phyloP scores from a whole-genome alignment of 2,797 vertebrate genomes.

The Catamblyrhynchus diadema region DNA sequence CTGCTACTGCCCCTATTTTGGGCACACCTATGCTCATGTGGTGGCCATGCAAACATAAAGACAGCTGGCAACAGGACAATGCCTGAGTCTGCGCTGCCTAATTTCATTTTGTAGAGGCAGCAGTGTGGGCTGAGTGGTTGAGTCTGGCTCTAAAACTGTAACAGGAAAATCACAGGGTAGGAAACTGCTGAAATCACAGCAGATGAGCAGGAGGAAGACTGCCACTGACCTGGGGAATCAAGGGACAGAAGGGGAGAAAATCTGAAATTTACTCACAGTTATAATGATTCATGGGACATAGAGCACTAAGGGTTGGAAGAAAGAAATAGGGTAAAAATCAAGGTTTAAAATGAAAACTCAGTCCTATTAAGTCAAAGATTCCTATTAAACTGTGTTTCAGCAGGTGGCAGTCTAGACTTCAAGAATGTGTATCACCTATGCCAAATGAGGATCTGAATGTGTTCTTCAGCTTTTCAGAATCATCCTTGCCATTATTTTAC shows the following conservation, averaged over 20 bases:
- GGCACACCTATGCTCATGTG: not conserved
- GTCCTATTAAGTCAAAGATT: not conserved
- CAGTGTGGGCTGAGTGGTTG: not conserved
- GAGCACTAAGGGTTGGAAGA: not conserved
- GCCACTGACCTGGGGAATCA: not conserved
- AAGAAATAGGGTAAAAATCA: not conserved
- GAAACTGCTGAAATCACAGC: not conserved
- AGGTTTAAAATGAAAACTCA: not conserved
- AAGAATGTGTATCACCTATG: not conserved
- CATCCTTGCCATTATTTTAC: not conserved
- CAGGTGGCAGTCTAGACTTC: not conserved
- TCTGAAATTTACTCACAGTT: not conserved
- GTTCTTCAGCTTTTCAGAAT: not conserved
- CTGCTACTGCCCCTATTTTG: not conserved
- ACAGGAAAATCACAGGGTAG: not conserved
- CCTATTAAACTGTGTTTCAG: not conserved
- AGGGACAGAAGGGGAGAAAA: not conserved
- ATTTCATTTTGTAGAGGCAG: not conserved
- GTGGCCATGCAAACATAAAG: not conserved
- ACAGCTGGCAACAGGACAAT: not conserved
- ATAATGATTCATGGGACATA: accelerated
- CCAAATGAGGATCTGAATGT: not conserved
- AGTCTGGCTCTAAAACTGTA: not conserved
- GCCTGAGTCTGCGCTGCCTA: not conserved
- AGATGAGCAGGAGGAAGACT: not conserved